A percentile compares a stretch with the other conserved stretches of the same genome.
phyloP scores from a whole-genome alignment of 2,113 vertebrate genomes.

The Porphyrio hochstetteri region DNA sequence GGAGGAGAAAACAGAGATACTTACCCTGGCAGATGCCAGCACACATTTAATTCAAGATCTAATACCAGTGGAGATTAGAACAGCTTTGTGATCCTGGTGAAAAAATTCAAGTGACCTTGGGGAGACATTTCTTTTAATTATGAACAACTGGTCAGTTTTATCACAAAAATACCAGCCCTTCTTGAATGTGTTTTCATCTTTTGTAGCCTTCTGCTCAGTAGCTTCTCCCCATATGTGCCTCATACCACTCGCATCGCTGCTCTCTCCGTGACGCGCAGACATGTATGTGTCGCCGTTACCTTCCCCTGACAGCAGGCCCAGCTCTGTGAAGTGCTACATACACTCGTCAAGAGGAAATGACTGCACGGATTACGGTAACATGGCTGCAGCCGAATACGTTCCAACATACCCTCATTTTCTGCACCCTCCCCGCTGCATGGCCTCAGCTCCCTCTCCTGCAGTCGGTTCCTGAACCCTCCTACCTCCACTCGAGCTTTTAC shows the following conservation, averaged over 20 bases:
- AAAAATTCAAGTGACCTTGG: conserved; percentile 15
- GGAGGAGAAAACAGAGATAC: background rate
- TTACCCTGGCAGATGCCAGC: conserved; percentile 30
- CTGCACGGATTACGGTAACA: background rate
- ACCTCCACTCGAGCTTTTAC: background rate
- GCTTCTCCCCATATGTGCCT: background rate
- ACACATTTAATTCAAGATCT: conserved; percentile 52
- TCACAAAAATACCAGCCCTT: background rate
- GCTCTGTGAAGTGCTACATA: background rate
- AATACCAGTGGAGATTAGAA: conserved; percentile 34
- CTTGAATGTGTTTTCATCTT: background rate
- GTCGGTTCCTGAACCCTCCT: background rate
- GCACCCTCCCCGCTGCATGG: background rate
- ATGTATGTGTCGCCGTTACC: background rate
- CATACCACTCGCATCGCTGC: accelerated
- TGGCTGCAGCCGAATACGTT: background rate
- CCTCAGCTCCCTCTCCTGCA: background rate
- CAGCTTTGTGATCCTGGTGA: background rate
- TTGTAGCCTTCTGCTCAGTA: background rate
- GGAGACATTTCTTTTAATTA: conserved; percentile 3
- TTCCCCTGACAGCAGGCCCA: background rate
- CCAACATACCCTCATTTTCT: background rate
- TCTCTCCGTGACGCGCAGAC: background rate
- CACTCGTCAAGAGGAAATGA: background rate
- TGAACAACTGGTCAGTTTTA: background rate